Base-by-base conservation (phyloP, 1,140 invertebrate species). In the Lutraria rhynchaena region DNA sequence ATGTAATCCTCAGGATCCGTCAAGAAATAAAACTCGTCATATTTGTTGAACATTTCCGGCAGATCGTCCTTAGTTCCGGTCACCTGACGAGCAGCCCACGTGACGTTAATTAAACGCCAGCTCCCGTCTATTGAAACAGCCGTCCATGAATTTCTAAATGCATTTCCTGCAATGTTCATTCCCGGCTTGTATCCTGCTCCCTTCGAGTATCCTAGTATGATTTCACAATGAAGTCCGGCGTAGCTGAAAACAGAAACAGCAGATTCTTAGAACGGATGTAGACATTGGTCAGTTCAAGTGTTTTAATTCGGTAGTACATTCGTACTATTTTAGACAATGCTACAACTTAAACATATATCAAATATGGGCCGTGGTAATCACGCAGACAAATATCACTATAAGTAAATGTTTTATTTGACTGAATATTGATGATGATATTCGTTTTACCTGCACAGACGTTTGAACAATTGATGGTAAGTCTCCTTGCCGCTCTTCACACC, bases 401-500 rank as follows among this genome's bases (percentile, higher is more conserved):
- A n/a, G n/a, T n/a, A n/a, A n/a, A n/a, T n/a, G n/a, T n/a, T n/a
- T n/a, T n/a, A n/a, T n/a, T n/a, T n/a, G n/a, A n/a, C n/a, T n/a
- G n/a, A n/a, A n/a, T n/a, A n/a, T n/a, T n/a, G n/a, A n/a, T n/a
- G n/a, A n/a, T n/a, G n/a, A n/a, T n/a, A 22, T 22, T 27, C 29
- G 1, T 80, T 77, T 83, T 92, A 95, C 94, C 94, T 94, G 93
- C 95, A 95, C 9, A 95, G 91, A 58, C 95, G 91, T 93, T 99
- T 99, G 94, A 99, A 99, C 24, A 99, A 94, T 31, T 99, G 98
- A 92, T 99, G 99, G 92, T 99, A 99, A 93, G 98, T 99, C 92
- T 99, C 99, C 0, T 98, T 99, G 19, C 99, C 99, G 92, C 99
- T 97, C 92, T 99, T 99, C 84, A 99, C 99, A 46, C 98, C 98